Evolutionary conservation across 2,797 vertebrate genomes (phyloP), one percentile per base, ranked within the genome.

Genomic region (Urocyon cinereoargenteus): DNA sequence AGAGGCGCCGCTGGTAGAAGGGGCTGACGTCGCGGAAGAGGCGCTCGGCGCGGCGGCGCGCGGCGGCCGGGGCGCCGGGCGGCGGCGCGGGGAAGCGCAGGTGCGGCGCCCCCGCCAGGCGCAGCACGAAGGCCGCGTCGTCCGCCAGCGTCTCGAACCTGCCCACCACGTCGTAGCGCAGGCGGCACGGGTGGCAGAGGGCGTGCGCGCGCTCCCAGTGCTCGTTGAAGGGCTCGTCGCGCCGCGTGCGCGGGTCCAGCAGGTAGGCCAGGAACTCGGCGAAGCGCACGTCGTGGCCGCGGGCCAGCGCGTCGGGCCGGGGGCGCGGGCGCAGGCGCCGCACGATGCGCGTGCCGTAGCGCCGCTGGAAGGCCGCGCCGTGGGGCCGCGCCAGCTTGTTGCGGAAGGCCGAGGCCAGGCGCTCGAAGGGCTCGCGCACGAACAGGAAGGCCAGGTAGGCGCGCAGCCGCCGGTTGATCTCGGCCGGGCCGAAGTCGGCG

Each of bases 201-300:
- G 99, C 99, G 95, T 99, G 99, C 4, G 99, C 99, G 10, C 99
- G 98, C 98, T 99, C 99, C 99, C 99, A 99, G 98, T 99, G 99
- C 98, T 99, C 99, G 0, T 99, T 99, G 96, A 99, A 99, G 0
- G 99, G 99, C 82, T 99, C 99, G 70, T 99, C 99, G 6, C 98
- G 98, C 93, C 99, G 99, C 0, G 99, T 99, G 73, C 98, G 99
- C 0, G 99, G 99, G 87, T 99, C 99, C 90, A 99, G 99, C 86
- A 97, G 98, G 97, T 99, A 99, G 97, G 99, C 99, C 21, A 99
- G 99, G 0, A 99, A 99, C 98, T 99, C 99, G 0, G 98, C 98
- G 0, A 99, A 99, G 34, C 99, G 99, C 45, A 99, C 99, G 0
- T 99, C 99, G 0, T 99, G 98, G 0, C 99, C 99, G 0, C 98